Evolutionary conservation across 2,113 vertebrate species (phyloP).

Genomic region (Rhegmatorhina hoffmannsi): DNA sequence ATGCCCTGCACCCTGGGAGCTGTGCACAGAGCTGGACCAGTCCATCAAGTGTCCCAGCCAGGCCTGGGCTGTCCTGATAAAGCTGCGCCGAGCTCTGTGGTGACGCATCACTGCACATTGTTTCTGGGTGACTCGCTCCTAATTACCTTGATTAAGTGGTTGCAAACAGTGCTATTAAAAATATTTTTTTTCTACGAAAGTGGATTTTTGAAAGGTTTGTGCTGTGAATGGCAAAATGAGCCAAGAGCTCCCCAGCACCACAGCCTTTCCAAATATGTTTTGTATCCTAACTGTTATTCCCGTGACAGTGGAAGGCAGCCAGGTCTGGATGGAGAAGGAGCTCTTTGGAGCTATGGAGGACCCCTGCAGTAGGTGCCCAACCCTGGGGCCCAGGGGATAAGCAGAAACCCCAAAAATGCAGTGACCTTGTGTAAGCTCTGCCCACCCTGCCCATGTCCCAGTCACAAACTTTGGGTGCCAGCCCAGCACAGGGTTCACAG

Average conservation of each 20-base stretch:
- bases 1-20: neutral
- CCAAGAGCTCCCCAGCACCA: neutral
- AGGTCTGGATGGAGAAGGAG: neutral
- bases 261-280: neutral
- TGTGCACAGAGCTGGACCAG: neutral
- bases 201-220: conserved; percentile 55
- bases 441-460: accelerated
- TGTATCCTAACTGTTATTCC: neutral
- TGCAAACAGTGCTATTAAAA: conserved; percentile 65
- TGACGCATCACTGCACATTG: conserved; percentile 44
- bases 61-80: conserved; percentile 65
- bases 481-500: accelerated
- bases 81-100: neutral
- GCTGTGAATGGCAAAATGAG: conserved; percentile 23
- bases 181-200: conserved; percentile 27
- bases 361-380: neutral
- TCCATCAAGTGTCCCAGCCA: neutral
- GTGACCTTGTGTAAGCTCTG: neutral
- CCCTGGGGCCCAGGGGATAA: accelerated
- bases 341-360: neutral
- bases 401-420: neutral
- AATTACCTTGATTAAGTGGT: conserved; percentile 72
- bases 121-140: conserved; percentile 71
- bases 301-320: neutral
- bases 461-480: neutral